These are phyloP conservation scores for Euwallacea fornicatus DNA, from an alignment of 1,140 invertebrate genomes.

Conservation along the genomic window DNA sequence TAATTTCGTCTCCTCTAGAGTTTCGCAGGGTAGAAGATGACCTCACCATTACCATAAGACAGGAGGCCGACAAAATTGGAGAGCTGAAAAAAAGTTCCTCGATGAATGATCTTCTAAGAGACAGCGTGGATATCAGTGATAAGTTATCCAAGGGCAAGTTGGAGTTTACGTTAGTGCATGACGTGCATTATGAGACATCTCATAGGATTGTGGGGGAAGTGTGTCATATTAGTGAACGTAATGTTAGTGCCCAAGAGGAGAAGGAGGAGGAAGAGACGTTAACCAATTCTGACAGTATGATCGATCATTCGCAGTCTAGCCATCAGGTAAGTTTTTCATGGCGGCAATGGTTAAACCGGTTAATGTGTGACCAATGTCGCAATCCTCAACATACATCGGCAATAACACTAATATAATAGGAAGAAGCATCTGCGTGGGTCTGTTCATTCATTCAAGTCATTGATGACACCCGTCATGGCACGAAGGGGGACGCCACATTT, in stretches of 20 bases:
- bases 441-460: constrained; percentile 31
- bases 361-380: too few species aligned
- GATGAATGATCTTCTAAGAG: constrained; percentile 19
- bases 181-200: not conserved
- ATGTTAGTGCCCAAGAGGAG: not conserved
- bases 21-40: constrained; percentile 23
- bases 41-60: not conserved
- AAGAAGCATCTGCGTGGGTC: constrained; percentile 20
- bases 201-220: not conserved
- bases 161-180: not conserved
- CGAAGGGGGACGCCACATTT: constrained; percentile 16
- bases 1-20: constrained; percentile 28
- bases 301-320: not conserved
- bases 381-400: not conserved
- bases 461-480: constrained; percentile 26
- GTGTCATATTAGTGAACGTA: not conserved
- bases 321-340: not conserved
- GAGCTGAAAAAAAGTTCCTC: constrained; percentile 25
- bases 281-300: too few species aligned
- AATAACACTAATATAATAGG: not conserved
- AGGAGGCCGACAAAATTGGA: constrained; percentile 7
- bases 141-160: constrained; percentile 8
- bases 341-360: too few species aligned
- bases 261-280: not conserved
- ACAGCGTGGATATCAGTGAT: constrained; percentile 2